Conservation (phyloP, 2,113 vertebrate species). For the Herpetotheres cachinnans region DNA sequence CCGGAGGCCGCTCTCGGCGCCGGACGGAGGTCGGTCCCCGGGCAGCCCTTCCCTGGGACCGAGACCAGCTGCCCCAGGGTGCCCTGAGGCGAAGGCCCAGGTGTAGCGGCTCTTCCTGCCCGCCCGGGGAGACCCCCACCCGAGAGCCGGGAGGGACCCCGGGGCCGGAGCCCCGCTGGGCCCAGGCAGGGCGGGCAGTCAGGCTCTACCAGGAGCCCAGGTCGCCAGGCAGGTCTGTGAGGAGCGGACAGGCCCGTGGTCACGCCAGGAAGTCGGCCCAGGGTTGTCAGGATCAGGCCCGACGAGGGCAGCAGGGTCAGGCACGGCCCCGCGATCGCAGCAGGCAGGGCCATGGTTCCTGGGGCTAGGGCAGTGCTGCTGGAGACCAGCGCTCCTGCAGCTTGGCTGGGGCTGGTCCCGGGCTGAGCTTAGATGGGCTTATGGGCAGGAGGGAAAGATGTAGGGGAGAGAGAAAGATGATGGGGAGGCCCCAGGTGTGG, state of each 20-base stretch:
- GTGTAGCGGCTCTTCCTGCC: neutral
- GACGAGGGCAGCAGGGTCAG: neutral
- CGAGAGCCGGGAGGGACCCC: no score
- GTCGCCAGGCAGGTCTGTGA: neutral
- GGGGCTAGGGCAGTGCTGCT: neutral
- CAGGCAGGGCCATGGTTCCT: fast-evolving
- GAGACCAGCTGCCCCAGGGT: neutral
- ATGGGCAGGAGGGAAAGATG: no score
- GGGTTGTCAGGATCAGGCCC: neutral
- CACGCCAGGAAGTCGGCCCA: neutral
- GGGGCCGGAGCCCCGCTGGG: neutral
- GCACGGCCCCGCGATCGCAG: neutral
- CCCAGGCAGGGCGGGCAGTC: neutral
- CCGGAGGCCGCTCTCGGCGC: neutral
- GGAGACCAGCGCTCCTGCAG: neutral
- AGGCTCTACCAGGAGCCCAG: neutral
- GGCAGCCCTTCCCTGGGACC: neutral
- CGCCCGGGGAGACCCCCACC: neutral
- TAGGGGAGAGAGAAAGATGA: no score
- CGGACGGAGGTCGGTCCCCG: no score
- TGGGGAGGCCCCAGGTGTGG: no score
- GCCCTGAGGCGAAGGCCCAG: neutral
- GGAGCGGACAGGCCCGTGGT: neutral
- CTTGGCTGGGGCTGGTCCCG: neutral
- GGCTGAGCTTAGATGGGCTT: neutral